Conservation (phyloP, 2,113 vertebrate genomes). For the Felis catus region F.catus_Fca126_mat1.0 CM031427.1:20864001-20864500, state of each 20-base stretch:
- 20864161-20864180: not conserved
- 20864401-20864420: not conserved
- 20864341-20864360: not conserved
- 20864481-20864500: not conserved
- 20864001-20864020: no score
- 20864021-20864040: no score
- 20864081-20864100: not conserved
- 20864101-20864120: not conserved
- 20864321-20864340: not conserved
- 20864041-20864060: no score
- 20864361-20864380: not conserved
- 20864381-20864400: not conserved
- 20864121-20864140: not conserved
- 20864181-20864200: not conserved
- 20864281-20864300: not conserved
- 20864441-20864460: not conserved
- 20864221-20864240: not conserved
- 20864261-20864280: not conserved
- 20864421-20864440: not conserved
- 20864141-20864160: not conserved
- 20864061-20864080: no score
- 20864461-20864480: not conserved
- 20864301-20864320: not conserved
- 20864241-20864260: not conserved
- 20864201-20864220: not conserved